Conservation (phyloP, 2,888 invertebrate genomes). For the Drosophila maculinotata region DNA sequence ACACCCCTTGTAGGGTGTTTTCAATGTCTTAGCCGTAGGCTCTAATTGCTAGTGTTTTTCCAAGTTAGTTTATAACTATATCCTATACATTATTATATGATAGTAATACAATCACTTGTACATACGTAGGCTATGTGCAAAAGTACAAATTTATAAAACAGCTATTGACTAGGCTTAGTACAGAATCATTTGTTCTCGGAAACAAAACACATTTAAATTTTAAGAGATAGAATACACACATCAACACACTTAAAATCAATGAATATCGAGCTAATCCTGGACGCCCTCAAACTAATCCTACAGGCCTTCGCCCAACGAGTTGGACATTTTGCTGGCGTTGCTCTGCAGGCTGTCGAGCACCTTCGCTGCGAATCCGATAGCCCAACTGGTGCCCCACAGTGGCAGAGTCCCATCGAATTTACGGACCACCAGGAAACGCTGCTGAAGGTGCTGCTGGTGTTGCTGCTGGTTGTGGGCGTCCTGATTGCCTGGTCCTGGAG, state of each 20-base stretch:
- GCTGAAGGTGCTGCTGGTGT: conserved; percentile 89
- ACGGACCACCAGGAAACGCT: conserved; percentile 89
- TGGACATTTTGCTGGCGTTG: conserved; percentile 70
- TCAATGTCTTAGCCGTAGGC: too few species aligned
- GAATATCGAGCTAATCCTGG: conserved; percentile 72
- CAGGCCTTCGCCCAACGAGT: too few species aligned
- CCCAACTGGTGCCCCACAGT: conserved; percentile 62
- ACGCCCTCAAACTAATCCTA: conserved; percentile 70
- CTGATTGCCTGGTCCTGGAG: conserved; percentile 92
- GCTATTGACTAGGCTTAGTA: too few species aligned
- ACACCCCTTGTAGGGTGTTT: too few species aligned
- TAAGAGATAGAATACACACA: conserved; percentile 20
- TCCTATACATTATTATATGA: too few species aligned
- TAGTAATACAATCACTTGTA: too few species aligned
- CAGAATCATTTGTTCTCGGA: conserved; percentile 37
- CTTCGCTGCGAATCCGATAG: conserved; percentile 64
- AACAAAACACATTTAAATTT: conserved; percentile 48
- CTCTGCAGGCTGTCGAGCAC: conserved; percentile 54
- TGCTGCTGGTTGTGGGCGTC: conserved; percentile 89
- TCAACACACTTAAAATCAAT: conserved; percentile 54
- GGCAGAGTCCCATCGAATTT: conserved; percentile 84
- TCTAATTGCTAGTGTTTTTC: too few species aligned
- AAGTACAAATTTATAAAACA: too few species aligned
- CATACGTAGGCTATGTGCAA: too few species aligned
- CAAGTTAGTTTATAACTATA: too few species aligned